Evolutionary conservation across 2,113 vertebrate species (phyloP), one percentile per base, ranked within the genome.

Genomic region (Datnioides undecimradiatus): DNA sequence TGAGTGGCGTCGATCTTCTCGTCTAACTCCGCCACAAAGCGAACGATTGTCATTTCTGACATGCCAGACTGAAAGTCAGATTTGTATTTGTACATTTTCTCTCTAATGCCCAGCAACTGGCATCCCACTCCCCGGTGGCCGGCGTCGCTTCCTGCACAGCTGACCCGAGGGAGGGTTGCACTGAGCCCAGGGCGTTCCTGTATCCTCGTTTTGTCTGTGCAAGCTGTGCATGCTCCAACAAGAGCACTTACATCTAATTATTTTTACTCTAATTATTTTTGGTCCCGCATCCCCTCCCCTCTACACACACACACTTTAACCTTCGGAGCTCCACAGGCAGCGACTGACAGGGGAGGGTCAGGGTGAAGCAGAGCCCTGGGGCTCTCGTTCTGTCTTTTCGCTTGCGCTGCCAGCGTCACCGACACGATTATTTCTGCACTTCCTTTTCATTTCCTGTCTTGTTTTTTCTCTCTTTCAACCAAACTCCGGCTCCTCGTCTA

Each of bases 251-350:
- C 63, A 80, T 90, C 84, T 90, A 91, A 93, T 93, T 92, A 89
- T 83, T 91, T 92, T 87, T 93, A 92, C 87, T 92, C 91, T 90
- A 93, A 93, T 94, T 92, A 91, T 93, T 92, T 92, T 88, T 69
- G 49, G 52, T 76, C 51, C 46, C 48, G 60, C 58, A 19, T 70
- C 45, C 57, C 78, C 48, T 0, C 23, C 65, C 63, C 52, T n/a
- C 14, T 46, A 45, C 43, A 45, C 71, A 62, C 73, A 72, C 78
- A 38, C 65, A 69, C 73, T 80, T 84, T 88, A 90, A 89, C 87
- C 76, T 79, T 82, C 60, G 14, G 72, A 88, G 79, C 78, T 90
- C 57, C 46, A 77, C 82, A 79, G 84, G 81, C 89, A 81, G 77
- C 51, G 77, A 62, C 80, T 72, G 73, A 87, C 41, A 66, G 84